These are phyloP conservation scores for Eulacestoma nigropectus DNA, from an alignment of 2,113 vertebrate genomes.

Conservation along the genomic window DNA sequence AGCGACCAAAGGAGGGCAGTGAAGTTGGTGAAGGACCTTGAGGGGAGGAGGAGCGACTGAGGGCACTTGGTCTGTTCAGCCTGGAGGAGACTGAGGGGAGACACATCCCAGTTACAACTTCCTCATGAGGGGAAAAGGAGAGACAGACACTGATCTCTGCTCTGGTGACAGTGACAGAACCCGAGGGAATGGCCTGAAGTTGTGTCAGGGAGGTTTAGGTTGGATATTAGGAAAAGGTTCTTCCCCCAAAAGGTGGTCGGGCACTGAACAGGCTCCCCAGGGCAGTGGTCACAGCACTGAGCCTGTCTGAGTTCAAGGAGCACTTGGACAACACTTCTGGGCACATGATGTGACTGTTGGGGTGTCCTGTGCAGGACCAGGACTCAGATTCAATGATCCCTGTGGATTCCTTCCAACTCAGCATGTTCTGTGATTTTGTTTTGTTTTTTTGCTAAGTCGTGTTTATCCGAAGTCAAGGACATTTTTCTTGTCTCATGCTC, in stretches of 20 bases:
- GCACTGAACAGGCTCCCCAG: neutral
- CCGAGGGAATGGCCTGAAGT: neutral
- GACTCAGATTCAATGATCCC: neutral
- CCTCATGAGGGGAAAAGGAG: neutral
- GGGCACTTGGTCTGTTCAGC: neutral
- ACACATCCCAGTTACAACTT: rapidly evolving
- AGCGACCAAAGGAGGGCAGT: neutral
- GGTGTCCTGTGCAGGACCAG: neutral
- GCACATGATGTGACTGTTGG: neutral
- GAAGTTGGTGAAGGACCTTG: neutral
- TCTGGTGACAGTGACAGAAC: neutral
- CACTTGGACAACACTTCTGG: neutral
- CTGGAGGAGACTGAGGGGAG: neutral
- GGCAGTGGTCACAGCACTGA: neutral
- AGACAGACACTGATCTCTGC: neutral
- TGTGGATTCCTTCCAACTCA: neutral
- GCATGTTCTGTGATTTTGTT: neutral
- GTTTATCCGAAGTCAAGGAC: neutral
- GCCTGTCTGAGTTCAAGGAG: neutral
- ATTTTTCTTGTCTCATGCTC: neutral
- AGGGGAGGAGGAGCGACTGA: neutral
- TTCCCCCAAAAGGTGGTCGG: neutral
- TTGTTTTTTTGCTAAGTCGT: neutral
- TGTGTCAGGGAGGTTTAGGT: neutral
- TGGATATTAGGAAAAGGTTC: neutral